Evolutionary conservation across 2,797 vertebrate species (phyloP), one percentile per base, ranked within the genome.

Genomic region (Catostomus latipinnis): DNA sequence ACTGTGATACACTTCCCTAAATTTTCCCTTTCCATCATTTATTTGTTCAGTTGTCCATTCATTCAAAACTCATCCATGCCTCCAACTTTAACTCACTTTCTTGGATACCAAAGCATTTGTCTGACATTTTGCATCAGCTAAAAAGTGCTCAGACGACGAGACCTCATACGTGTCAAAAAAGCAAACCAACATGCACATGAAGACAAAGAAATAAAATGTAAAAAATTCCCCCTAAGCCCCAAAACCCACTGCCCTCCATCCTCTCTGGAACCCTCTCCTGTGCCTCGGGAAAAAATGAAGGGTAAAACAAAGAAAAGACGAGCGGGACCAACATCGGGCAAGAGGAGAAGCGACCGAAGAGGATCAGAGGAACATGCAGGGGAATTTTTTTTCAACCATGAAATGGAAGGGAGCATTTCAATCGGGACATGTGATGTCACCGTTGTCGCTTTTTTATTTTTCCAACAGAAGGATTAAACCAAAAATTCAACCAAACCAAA

Each of bases 71-170:
- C 46, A 68, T 34, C 45, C 76, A 69, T 34, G 71, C 71, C 67
- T 71, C 76, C 71, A 78, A 63, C 67, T 10, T 71, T 52, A 87
- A 90, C 84, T 84, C 90, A 90, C 91, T 89, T 90, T 92, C 92
- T 90, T 86, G 87, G 90, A 94, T 92, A 94, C 93, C 93, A 94
- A 94, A 94, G 93, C 89, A 76, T 90, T 87, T 86, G 84, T 88
- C 89, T 89, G 84, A 87, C 89, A 88, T 70, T 75, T 78, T 75
- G 77, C 69, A 67, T 54, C 83, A 57, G 84, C 88, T 90, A 88
- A 90, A 88, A 80, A 86, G 90, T 85, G 88, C 92, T 91, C 90
- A 91, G 90, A 92, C 88, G 84, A 89, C 87, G 85, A 89, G 89
- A 92, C 89, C 91, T 92, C 91, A 91, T 89, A 88, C 81, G 86